Evolutionary conservation across 30 jellyfish, hydroid and myxozoan species (phyloP).

Genomic region (Mastigias papua): DNA sequence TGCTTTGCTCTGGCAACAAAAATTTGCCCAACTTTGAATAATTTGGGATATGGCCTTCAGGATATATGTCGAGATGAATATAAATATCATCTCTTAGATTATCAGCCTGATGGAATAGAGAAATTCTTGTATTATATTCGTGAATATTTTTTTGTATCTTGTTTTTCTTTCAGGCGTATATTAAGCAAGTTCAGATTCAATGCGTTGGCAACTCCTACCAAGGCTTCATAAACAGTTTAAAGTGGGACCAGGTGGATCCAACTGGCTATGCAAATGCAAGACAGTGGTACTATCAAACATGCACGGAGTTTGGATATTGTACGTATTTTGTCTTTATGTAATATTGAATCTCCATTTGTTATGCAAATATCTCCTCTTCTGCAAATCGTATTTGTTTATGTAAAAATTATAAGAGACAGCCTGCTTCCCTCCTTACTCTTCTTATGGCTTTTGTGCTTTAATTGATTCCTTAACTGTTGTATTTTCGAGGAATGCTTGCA

Average conservation of each 20-base stretch:
- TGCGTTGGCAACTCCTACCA: constrained; percentile 70
- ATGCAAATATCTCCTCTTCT: no score
- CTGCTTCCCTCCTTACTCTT: background rate
- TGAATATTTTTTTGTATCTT: background rate
- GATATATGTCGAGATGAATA: no score
- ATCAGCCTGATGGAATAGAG: no score
- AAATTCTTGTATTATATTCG: no score
- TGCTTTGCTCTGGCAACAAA: no score
- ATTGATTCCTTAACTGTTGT: background rate
- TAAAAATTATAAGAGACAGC: background rate
- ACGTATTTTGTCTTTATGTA: background rate
- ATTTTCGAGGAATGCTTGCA: background rate
- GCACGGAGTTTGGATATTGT: constrained; percentile 80
- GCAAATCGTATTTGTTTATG: background rate
- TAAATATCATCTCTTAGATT: no score
- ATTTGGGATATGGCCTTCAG: no score
- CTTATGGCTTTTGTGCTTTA: background rate
- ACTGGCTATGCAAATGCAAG: constrained; percentile 54
- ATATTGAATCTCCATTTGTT: no score
- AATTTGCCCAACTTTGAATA: no score
- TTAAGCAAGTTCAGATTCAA: constrained; percentile 19
- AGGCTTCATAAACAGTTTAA: constrained; percentile 35
- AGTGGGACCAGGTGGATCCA: constrained; percentile 65
- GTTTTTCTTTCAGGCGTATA: constrained; percentile 38
- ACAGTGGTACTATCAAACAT: constrained; percentile 80